Conservation (phyloP, 1,140 invertebrate genomes). For the Pissodes strobi region DNA sequence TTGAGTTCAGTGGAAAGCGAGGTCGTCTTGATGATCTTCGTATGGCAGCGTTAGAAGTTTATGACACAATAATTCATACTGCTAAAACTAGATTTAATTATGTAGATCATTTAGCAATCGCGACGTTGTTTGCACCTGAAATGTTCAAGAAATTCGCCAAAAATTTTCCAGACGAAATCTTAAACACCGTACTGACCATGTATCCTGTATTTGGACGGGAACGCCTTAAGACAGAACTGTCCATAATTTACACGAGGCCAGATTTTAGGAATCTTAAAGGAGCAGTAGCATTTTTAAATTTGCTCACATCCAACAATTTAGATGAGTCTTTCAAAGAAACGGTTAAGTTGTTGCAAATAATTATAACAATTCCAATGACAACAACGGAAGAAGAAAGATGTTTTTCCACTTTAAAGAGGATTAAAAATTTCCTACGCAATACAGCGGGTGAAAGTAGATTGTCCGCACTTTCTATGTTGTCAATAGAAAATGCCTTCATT, state of each 20-base stretch:
- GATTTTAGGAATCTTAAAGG: conserved; percentile 29
- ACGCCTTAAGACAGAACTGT: conserved; percentile 22
- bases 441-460: conserved; percentile 45
- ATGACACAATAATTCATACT: conserved; percentile 32
- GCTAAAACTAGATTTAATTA: conserved; percentile 34
- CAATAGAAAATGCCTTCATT: conserved; percentile 37
- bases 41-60: conserved; percentile 32
- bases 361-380: conserved; percentile 42
- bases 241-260: conserved; percentile 25
- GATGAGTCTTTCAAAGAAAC: conserved; percentile 34
- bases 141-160: conserved; percentile 16
- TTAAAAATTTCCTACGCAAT: conserved; percentile 50
- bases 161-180: conserved; percentile 1
- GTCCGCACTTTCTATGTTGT: conserved; percentile 41
- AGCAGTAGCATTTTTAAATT: conserved; percentile 23
- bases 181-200: not conserved
- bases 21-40: conserved; percentile 1
- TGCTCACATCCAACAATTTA: conserved; percentile 36
- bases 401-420: conserved; percentile 50
- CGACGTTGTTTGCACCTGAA: conserved; percentile 26
- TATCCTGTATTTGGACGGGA: conserved; percentile 23
- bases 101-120: conserved; percentile 27
- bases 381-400: conserved; percentile 44
- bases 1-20: too few relatives aligned
- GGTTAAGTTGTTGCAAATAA: conserved; percentile 34